These are phyloP conservation scores for Fragum sueziense DNA, from an alignment of 2,888 invertebrate species.

Conservation along the genomic window DNA sequence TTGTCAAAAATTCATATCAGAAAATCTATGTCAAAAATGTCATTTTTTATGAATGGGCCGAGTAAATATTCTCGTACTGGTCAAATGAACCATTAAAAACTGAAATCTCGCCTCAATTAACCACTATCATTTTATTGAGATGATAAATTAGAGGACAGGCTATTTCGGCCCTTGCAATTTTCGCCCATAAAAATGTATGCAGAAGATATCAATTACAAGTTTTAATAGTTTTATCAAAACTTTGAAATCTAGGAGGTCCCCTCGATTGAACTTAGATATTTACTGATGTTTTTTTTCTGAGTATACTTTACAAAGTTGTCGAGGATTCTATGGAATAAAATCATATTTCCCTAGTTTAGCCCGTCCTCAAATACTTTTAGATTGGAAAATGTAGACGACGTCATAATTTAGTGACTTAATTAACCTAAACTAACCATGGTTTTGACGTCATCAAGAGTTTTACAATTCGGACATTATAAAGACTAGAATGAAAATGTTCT, in stretches of 20 bases:
- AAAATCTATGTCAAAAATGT: conserved; percentile 45
- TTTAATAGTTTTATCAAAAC: conserved; percentile 53
- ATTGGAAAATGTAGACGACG: too few species aligned
- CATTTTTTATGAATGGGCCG: conserved; percentile 45
- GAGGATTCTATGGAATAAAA: too few species aligned
- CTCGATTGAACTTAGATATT: background rate
- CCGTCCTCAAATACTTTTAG: too few species aligned
- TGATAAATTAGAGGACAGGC: conserved; percentile 18
- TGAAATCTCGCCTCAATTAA: conserved; percentile 45
- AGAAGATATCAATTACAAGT: conserved; percentile 48
- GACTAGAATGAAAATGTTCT: too few species aligned
- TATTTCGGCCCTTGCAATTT: conserved; percentile 37
- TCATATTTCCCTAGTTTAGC: too few species aligned
- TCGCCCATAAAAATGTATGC: conserved; percentile 52
- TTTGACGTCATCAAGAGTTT: too few species aligned
- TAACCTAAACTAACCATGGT: too few species aligned
- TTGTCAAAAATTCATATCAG: conserved; percentile 19
- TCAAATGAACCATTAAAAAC: conserved; percentile 38
- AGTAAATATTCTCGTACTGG: conserved; percentile 33
- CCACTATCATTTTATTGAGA: conserved; percentile 28
- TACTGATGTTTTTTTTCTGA: background rate
- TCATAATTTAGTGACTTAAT: too few species aligned
- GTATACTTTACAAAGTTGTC: background rate
- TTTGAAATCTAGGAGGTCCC: conserved; percentile 43
- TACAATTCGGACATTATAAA: too few species aligned